Percentiles rank a stretch among this genome's conserved stretches.
Conservation (phyloP, 2,797 vertebrate genomes). For the Myoxocephalus aenaeus region DNA sequence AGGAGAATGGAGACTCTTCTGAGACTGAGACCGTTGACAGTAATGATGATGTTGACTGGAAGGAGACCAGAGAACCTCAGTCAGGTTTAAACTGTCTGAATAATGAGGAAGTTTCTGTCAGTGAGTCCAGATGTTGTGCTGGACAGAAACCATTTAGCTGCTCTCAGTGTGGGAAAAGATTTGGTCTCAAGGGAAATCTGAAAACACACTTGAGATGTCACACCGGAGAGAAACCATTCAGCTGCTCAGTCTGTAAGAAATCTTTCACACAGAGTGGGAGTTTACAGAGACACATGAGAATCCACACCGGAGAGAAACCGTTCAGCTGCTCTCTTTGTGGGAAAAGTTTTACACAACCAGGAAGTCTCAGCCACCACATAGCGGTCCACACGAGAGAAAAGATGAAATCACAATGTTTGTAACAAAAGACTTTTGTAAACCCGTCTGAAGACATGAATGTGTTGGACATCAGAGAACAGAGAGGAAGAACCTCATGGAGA, state of each 20-base stretch:
- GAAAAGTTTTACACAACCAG: constrained; percentile 1
- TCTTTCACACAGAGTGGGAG: not conserved
- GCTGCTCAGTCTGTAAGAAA: not conserved
- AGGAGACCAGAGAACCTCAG: not conserved
- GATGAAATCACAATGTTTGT: not conserved
- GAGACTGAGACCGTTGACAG: not conserved
- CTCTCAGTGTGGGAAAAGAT: not conserved
- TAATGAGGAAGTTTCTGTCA: not conserved
- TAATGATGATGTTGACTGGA: not conserved
- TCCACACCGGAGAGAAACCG: constrained; percentile 5
- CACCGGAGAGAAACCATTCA: not conserved
- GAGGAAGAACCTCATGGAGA: not conserved
- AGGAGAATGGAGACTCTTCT: not conserved
- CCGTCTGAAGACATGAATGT: not conserved
- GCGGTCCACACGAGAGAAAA: not conserved
- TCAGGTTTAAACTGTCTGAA: not conserved
- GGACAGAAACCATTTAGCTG: not conserved
- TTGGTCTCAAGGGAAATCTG: not conserved
- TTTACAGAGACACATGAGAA: not conserved
- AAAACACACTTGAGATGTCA: not conserved
- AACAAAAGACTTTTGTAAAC: not conserved
- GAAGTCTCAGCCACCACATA: not conserved
- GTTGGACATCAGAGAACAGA: not conserved
- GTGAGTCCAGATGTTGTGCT: not conserved
- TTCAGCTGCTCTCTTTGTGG: not conserved